phyloP scores from a whole-genome alignment of 2,797 vertebrate species.

The Channallabes apus region DNA sequence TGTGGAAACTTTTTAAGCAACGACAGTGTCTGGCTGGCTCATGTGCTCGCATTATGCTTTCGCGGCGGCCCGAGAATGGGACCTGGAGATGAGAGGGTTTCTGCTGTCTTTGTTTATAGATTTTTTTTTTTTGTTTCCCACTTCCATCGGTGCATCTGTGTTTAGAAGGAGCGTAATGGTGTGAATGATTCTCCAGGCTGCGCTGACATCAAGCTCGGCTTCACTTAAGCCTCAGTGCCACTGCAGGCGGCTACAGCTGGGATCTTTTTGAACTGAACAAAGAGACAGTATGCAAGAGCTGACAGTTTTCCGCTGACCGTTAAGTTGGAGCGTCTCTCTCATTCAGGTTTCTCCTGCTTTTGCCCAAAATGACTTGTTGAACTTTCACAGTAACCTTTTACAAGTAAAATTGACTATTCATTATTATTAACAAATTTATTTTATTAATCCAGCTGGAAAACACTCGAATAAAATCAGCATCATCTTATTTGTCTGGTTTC shows the following conservation, averaged over 20 bases:
- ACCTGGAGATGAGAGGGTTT: slow-evolving; percentile 22
- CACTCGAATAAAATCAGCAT: not conserved
- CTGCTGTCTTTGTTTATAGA: slow-evolving; percentile 28
- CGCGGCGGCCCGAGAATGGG: not conserved
- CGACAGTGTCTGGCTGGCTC: slow-evolving; percentile 4
- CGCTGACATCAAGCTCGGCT: slow-evolving; percentile 42
- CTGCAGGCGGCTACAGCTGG: slow-evolving; percentile 61
- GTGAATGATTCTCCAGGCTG: slow-evolving; percentile 18
- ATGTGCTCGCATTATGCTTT: not conserved
- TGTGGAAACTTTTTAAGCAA: slow-evolving; percentile 28
- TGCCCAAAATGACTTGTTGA: not conserved
- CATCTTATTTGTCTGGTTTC: not conserved
- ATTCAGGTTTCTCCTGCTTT: not conserved
- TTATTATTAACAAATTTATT: not conserved
- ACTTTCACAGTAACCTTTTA: not conserved
- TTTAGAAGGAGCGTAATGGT: slow-evolving; percentile 20
- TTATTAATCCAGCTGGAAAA: not conserved
- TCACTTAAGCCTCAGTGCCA: slow-evolving; percentile 53
- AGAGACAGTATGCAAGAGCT: slow-evolving; percentile 10
- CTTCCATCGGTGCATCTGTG: slow-evolving; percentile 21
- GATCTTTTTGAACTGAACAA: slow-evolving; percentile 42
- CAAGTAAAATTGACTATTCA: too few relatives aligned
- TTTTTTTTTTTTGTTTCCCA: slow-evolving; percentile 24
- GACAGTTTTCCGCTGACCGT: slow-evolving; percentile 1
- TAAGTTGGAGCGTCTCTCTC: not conserved